phyloP scores from a whole-genome alignment of 2,888 invertebrate species.

The Mythimna impura region DNA sequence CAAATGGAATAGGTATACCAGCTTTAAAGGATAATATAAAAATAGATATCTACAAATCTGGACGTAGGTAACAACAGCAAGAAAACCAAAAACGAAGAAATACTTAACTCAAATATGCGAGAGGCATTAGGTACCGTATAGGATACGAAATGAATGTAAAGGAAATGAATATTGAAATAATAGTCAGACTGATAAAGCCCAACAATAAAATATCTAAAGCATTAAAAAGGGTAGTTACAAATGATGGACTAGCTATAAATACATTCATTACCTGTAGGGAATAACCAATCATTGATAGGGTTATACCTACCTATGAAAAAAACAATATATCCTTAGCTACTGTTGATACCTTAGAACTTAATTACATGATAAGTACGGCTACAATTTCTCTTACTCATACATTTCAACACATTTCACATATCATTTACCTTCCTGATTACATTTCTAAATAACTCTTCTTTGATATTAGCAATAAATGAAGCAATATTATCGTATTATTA shows the following conservation, averaged over 20 bases:
- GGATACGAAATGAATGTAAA: too few species aligned
- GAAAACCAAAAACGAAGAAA: not conserved
- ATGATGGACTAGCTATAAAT: not conserved
- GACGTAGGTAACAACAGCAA: slow-evolving; percentile 8
- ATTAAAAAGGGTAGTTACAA: not conserved
- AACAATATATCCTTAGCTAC: slow-evolving; percentile 12
- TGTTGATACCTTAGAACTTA: not conserved
- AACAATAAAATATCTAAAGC: not conserved
- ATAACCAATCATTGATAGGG: not conserved
- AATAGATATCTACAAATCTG: slow-evolving; percentile 45
- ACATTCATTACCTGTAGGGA: not conserved
- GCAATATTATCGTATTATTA: slow-evolving; percentile 19
- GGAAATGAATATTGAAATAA: not conserved
- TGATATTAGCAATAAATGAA: slow-evolving; percentile 13
- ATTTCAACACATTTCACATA: not conserved
- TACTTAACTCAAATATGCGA: not conserved
- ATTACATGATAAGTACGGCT: not conserved
- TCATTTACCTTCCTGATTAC: slow-evolving; percentile 9
- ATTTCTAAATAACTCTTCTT: not conserved
- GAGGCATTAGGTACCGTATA: not conserved
- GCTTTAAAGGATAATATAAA: slow-evolving; percentile 60
- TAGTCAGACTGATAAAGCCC: not conserved
- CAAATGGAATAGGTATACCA: slow-evolving; percentile 70
- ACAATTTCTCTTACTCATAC: not conserved
- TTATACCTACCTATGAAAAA: not conserved